Evolutionary conservation across 2,113 vertebrate species (phyloP).

Genomic region (Forbesichthys agassizii): DNA sequence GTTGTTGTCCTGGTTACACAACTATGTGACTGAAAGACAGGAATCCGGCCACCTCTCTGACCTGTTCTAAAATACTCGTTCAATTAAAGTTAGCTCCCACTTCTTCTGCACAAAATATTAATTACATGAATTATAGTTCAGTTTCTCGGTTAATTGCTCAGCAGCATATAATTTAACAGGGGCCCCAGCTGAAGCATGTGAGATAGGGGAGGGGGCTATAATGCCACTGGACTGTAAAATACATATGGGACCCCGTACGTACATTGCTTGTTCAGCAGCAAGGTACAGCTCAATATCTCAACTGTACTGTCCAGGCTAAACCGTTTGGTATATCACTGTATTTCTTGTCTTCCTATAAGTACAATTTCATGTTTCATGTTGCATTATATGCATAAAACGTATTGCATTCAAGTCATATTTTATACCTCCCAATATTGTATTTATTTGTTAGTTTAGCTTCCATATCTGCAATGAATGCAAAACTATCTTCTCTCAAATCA

Average conservation of each 20-base stretch:
- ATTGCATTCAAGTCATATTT: too few relatives aligned
- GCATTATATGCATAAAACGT: too few relatives aligned
- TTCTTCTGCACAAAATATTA: conserved; percentile 68
- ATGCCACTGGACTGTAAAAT: conserved; percentile 73
- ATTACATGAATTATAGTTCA: conserved; percentile 75
- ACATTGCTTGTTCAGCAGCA: conserved; percentile 43
- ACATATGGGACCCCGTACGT: conserved; percentile 62
- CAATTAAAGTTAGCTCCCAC: conserved; percentile 64
- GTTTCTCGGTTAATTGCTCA: conserved; percentile 73
- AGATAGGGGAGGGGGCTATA: conserved; percentile 57
- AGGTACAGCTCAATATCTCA: conserved; percentile 20
- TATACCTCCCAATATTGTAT: too few relatives aligned
- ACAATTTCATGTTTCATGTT: conserved; percentile 1
- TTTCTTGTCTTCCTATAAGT: conserved; percentile 26
- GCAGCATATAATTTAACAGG: conserved; percentile 54
- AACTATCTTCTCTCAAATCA: too few relatives aligned
- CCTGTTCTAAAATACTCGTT: conserved; percentile 59
- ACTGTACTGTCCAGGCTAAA: not conserved
- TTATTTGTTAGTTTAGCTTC: conserved; percentile 13
- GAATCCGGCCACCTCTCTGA: conserved; percentile 45
- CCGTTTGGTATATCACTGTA: not conserved
- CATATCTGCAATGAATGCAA: too few relatives aligned
- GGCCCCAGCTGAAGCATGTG: conserved; percentile 73
- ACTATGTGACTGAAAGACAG: conserved; percentile 35
- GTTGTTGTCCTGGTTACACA: conserved; percentile 36